Evolutionary conservation across 2,113 vertebrate species (phyloP).

Genomic region (Rhea americana): DNA sequence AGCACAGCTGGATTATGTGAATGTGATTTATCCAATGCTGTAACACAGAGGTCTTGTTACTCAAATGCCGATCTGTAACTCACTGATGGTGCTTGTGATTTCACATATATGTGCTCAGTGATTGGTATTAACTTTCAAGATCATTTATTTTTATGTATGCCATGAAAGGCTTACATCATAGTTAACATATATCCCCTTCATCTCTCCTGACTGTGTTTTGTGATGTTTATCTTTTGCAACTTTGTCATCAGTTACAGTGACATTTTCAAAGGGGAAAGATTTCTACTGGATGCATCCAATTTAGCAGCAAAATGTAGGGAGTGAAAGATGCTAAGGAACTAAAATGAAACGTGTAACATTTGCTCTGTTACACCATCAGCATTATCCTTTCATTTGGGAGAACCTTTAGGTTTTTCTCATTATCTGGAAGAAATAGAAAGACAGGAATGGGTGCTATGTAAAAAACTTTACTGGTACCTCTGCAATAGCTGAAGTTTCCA

Average conservation of each 20-base stretch:
- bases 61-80: slow-evolving; percentile 12
- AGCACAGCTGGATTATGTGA: slow-evolving; percentile 28
- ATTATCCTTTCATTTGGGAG: background rate
- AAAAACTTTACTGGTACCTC: background rate
- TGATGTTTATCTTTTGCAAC: background rate
- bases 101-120: background rate
- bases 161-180: slow-evolving; percentile 56
- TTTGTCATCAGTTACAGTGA: background rate
- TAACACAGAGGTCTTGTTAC: background rate
- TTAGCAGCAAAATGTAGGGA: background rate
- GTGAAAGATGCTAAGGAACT: background rate
- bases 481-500: background rate
- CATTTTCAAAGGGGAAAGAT: slow-evolving; percentile 14
- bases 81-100: slow-evolving; percentile 22
- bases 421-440: background rate
- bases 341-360: background rate
- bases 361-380: background rate
- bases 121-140: slow-evolving; percentile 5
- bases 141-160: slow-evolving; percentile 54
- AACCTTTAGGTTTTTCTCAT: background rate
- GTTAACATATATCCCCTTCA: background rate
- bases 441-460: background rate
- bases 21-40: slow-evolving; percentile 26
- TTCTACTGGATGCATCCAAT: background rate
- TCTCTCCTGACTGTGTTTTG: background rate